Percentiles rank a stretch among this genome's conserved stretches.
phyloP scores from a whole-genome alignment of 2,797 vertebrate genomes.

The Bradypodion pumilum region DNA sequence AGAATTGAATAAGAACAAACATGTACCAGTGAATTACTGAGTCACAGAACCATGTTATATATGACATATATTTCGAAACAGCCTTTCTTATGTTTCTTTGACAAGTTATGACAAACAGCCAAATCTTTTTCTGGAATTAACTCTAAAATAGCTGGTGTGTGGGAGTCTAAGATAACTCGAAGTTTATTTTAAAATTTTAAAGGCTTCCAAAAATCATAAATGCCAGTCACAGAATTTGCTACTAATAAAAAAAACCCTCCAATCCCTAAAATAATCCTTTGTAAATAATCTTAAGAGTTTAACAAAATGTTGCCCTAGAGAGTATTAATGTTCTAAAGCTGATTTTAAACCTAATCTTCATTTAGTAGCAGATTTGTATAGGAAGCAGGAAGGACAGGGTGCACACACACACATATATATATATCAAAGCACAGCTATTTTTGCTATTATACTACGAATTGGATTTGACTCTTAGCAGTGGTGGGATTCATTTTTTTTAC shows the following conservation, averaged over 20 bases:
- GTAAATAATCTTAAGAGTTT: conserved; percentile 60
- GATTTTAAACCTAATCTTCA: conserved; percentile 15
- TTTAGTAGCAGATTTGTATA: neutral
- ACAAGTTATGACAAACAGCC: neutral
- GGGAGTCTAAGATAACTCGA: accelerated
- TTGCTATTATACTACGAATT: neutral
- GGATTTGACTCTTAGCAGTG: too few species aligned
- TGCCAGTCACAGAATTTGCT: conserved; percentile 43
- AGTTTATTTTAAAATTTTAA: conserved; percentile 48
- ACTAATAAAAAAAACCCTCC: conserved; percentile 55
- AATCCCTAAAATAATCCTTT: conserved; percentile 55
- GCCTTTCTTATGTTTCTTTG: neutral
- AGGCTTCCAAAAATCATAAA: conserved; percentile 19
- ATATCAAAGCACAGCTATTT: neutral
- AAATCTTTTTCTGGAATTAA: conserved; percentile 24
- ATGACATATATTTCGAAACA: neutral
- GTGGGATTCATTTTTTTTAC: too few species aligned
- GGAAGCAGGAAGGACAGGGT: neutral
- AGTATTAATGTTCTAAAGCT: neutral
- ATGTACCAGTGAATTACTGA: too few species aligned
- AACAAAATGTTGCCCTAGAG: conserved; percentile 21
- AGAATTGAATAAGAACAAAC: too few species aligned
- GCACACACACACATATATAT: too few species aligned
- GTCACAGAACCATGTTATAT: neutral
- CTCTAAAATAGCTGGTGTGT: accelerated